Base-by-base conservation (phyloP, 2,888 invertebrate genomes). In the Calliopum simillimum region DNA sequence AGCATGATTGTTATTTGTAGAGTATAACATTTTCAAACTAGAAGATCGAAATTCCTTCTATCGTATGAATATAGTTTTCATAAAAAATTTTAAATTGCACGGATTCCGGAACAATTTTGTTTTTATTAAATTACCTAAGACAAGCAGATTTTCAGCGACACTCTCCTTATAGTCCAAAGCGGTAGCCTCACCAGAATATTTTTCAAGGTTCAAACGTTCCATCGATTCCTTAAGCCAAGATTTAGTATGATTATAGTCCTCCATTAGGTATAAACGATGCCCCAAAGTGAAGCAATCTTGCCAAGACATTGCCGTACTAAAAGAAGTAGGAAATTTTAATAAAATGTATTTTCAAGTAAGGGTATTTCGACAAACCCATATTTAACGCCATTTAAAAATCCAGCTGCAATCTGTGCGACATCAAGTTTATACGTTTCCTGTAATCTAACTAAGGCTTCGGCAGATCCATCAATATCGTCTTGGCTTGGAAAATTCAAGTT, bases 251-350 rank as follows among this genome's bases (percentile, higher is more conserved):
- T 93, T 94, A 84, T 91, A 95, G 86, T 99, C 98, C 47, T 93
- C 93, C 77, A 93, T 92, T 82, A 94, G 94, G 88, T 98, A 99
- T 12, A 96, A 91, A 76, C 96, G 93, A 71, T 96, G 90, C 11
- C 98, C 98, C 58, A 99, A 88, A 87, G 98, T 97, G 87, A 95
- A 98, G 83, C 98, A 98, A 86, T 99, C 99, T 68, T 94, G 93
- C 47, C 96, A 96, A 85, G 90, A 87, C 88, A 92, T 89, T 73
- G 91, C 90, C 0, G 89, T 87, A 80, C 91, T 90, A 23, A 14
- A 65, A 43, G 6, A 19, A 21, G 19, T 4, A 16, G 13, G 19
- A 43, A 23, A 19, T 33, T 13, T 21, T 5, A n/a, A 33, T 25
- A 41, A 51, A 12, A 49, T 2, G 44, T 6, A 19, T 33, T 23